These are phyloP conservation scores for Cephus rjabovi DNA, from an alignment of 2,888 invertebrate genomes.

Conservation along the genomic window DNA sequence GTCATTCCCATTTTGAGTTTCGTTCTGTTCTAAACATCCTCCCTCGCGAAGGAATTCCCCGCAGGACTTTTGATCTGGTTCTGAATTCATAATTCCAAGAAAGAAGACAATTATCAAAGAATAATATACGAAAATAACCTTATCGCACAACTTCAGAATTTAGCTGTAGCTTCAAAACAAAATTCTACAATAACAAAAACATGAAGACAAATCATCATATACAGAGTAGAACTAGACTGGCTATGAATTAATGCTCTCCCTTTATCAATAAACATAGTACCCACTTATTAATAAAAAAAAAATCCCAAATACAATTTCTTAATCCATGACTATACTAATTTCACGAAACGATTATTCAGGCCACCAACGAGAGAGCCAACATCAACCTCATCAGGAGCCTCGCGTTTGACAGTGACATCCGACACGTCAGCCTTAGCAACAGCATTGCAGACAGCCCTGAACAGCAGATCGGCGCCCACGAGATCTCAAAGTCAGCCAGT, in stretches of 20 bases:
- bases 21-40: not conserved
- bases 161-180: not conserved
- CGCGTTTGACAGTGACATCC: conserved; percentile 58
- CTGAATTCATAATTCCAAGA: not conserved
- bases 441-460: conserved; percentile 55
- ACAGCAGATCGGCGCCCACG: conserved; percentile 59
- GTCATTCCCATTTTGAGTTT: not conserved
- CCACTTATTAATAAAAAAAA: too few species aligned
- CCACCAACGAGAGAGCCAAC: conserved; percentile 56
- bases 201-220: not conserved
- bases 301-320: not conserved
- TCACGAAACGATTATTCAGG: conserved; percentile 33
- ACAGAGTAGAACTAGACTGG: not conserved
- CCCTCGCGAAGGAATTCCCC: not conserved
- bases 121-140: not conserved
- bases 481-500: conserved; percentile 68
- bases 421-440: conserved; percentile 59
- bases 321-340: not conserved
- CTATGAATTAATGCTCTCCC: not conserved
- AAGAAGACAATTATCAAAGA: not conserved
- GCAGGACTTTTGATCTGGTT: not conserved
- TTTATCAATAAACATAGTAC: not conserved
- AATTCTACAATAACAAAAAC: not conserved
- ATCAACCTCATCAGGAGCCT: conserved; percentile 57
- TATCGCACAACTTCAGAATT: not conserved